These are phyloP conservation scores for Leucopternis melanops DNA, from an alignment of 2,113 vertebrate genomes.

Conservation along the genomic window DNA sequence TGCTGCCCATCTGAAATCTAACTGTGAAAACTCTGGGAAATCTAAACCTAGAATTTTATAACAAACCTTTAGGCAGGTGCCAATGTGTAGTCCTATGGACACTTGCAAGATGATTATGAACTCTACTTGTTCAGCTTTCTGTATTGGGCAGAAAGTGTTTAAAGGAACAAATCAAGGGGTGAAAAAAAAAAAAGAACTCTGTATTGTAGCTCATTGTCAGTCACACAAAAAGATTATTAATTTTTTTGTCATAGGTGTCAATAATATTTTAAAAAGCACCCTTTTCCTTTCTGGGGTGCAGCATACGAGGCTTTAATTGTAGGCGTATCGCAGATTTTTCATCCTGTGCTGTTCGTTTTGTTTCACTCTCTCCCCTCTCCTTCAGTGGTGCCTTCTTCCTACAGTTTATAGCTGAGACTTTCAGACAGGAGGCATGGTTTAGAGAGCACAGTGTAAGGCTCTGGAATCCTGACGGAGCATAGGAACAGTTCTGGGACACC, in stretches of 20 bases:
- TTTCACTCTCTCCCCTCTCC: not conserved
- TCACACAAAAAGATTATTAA: not conserved
- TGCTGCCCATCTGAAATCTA: not conserved
- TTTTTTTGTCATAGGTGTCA: not conserved
- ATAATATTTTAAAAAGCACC: not conserved
- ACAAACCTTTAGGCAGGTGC: not conserved
- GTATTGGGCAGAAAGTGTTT: not conserved
- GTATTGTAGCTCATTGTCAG: not conserved
- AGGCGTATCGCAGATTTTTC: not conserved
- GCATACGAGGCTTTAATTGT: not conserved
- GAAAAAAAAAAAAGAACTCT: not conserved
- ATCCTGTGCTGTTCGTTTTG: accelerated
- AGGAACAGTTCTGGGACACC: not conserved
- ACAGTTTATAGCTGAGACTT: not conserved
- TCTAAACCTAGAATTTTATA: not conserved
- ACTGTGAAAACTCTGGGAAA: not conserved
- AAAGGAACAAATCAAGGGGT: not conserved
- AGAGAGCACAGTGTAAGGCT: not conserved
- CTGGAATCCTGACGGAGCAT: not conserved
- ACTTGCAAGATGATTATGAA: not conserved
- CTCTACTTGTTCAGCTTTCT: not conserved
- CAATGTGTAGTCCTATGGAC: not conserved
- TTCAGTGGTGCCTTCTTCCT: not conserved
- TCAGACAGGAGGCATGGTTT: not conserved
- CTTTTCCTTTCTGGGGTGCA: not conserved